Percentiles rank a stretch among this genome's conserved stretches.
Conservation (phyloP, 2,113 vertebrate species). For the Pitta sordida region DNA sequence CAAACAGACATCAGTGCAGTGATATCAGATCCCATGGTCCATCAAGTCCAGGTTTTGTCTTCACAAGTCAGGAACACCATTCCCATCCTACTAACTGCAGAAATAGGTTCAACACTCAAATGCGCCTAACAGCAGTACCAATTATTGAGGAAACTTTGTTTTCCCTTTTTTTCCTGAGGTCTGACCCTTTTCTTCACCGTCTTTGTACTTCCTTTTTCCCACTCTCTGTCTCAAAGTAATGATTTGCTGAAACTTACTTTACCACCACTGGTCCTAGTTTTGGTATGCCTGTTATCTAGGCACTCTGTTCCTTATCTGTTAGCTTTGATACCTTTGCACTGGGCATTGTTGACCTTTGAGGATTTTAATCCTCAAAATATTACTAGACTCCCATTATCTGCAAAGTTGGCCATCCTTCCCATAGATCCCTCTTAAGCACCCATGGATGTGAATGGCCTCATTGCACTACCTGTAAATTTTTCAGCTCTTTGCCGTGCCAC, state of each 20-base stretch:
- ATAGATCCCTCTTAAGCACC: not conserved
- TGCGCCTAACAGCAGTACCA: not conserved
- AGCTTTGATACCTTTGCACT: not conserved
- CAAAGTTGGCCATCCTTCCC: accelerated
- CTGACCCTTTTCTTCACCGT: not conserved
- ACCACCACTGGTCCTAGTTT: not conserved
- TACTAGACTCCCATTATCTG: not conserved
- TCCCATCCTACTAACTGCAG: not conserved
- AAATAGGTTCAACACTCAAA: not conserved
- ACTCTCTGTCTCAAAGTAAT: not conserved
- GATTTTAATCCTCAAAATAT: not conserved
- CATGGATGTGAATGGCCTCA: not conserved
- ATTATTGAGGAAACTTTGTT: not conserved
- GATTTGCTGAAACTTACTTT: not conserved
- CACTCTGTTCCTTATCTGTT: not conserved
- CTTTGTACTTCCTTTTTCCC: not conserved
- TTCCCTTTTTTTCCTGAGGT: not conserved
- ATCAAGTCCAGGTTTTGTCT: not conserved
- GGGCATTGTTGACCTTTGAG: not conserved
- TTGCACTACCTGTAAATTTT: not conserved
- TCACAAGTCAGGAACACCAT: not conserved
- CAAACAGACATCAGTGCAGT: not conserved
- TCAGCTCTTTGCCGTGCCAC: not conserved
- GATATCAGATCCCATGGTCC: not conserved
- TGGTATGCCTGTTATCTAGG: not conserved